Evolutionary conservation across 2,797 vertebrate genomes (phyloP).

Genomic region (Platalea minor): DNA sequence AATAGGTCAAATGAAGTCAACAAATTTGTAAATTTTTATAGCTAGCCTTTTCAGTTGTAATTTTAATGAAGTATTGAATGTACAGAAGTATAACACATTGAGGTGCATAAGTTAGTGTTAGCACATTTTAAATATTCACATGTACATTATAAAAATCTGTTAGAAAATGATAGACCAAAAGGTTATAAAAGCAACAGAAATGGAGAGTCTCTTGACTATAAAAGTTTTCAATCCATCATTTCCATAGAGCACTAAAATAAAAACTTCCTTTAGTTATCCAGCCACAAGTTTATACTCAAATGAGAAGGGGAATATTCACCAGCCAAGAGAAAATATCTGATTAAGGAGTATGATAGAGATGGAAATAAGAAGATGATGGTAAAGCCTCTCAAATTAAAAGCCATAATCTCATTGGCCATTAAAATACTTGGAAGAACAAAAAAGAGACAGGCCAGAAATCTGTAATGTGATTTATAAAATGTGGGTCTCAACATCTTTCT

Average conservation of each 20-base stretch:
- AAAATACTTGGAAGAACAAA: background rate
- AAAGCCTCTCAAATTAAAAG: background rate
- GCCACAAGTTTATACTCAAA: background rate
- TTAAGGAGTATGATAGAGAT: background rate
- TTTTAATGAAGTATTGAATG: constrained; percentile 24
- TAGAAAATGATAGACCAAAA: background rate
- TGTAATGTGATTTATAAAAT: background rate
- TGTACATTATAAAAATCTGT: background rate
- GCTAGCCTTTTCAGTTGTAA: background rate
- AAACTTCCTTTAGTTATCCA: background rate
- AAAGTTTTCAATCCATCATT: background rate
- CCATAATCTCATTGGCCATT: background rate
- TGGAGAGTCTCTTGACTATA: background rate
- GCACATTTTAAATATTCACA: constrained; percentile 28
- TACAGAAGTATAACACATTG: background rate
- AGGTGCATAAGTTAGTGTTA: background rate
- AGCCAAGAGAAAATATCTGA: background rate
- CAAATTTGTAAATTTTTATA: background rate
- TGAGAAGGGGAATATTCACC: background rate
- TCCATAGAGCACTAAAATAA: background rate
- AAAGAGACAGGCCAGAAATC: background rate
- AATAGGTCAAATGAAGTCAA: background rate
- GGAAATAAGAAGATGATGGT: background rate
- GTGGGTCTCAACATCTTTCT: background rate
- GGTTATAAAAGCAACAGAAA: constrained; percentile 3